These are phyloP conservation scores for Notechis scutatus DNA, from an alignment of 2,113 vertebrate species.

Conservation along the genomic window DNA sequence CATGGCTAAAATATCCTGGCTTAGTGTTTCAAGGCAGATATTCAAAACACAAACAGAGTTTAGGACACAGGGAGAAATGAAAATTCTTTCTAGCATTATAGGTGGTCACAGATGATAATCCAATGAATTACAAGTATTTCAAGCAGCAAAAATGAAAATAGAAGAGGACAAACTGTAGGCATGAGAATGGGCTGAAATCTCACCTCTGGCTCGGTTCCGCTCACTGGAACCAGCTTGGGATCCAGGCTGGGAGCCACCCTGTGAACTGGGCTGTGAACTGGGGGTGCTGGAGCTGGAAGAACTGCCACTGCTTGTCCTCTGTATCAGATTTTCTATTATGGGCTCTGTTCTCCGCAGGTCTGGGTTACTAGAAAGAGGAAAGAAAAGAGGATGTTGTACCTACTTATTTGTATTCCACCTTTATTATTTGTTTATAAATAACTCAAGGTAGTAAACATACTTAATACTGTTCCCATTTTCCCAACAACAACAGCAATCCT, in stretches of 20 bases:
- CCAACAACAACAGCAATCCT: not conserved
- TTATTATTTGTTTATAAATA: not conserved
- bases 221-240: conserved; percentile 87
- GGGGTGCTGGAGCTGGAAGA: conserved; percentile 97
- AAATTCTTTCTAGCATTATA: conserved; percentile 6
- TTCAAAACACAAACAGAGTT: not conserved
- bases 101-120: not conserved
- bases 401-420: not conserved
- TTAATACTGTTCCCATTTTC: not conserved
- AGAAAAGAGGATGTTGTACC: not conserved
- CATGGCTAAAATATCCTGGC: not conserved
- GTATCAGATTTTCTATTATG: conserved; percentile 83
- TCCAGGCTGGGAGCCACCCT: conserved; percentile 84
- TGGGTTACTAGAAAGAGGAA: conserved; percentile 79
- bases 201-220: conserved; percentile 87
- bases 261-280: conserved; percentile 86
- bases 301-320: conserved; percentile 94
- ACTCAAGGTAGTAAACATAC: not conserved
- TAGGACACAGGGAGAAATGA: conserved; percentile 33
- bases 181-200: conserved; percentile 25
- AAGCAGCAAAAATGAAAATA: conserved; percentile 16
- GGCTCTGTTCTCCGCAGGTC: conserved; percentile 88
- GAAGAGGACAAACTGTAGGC: conserved; percentile 7
- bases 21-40: not conserved
- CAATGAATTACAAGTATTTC: not conserved